These are phyloP conservation scores for Meloidogyne hapla DNA, from an alignment of 1,140 invertebrate genomes.

Conservation along the genomic window DNA sequence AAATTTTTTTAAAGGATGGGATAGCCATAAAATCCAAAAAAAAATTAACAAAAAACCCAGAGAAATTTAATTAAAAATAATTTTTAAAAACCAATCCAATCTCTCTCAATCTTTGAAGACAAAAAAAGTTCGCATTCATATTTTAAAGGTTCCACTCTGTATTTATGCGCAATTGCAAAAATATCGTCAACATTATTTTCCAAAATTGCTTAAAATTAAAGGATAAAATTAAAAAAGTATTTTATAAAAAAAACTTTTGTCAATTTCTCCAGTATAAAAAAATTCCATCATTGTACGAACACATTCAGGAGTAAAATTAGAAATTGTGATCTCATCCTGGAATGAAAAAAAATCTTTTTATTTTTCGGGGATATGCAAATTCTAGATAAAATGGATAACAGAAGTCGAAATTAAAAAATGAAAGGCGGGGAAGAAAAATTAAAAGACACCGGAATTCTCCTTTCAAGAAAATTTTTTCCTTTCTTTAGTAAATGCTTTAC, in stretches of 20 bases:
- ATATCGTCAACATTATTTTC: neutral
- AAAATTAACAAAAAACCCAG: too few relatives aligned
- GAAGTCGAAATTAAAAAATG: too few relatives aligned
- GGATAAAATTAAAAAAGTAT: neutral
- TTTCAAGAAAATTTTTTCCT: too few relatives aligned
- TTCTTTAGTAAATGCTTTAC: neutral
- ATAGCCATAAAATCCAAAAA: too few relatives aligned
- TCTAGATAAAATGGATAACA: too few relatives aligned
- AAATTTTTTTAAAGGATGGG: too few relatives aligned
- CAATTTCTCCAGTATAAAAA: neutral
- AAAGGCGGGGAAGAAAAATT: too few relatives aligned
- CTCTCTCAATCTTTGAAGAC: neutral
- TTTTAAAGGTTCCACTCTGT: neutral
- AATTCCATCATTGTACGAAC: neutral
- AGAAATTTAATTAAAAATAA: too few relatives aligned
- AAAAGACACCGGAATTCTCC: too few relatives aligned
- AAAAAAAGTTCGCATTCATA: neutral
- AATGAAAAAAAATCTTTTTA: too few relatives aligned
- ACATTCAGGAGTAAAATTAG: neutral
- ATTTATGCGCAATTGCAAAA: neutral
- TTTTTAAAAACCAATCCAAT: neutral
- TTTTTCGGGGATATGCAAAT: too few relatives aligned
- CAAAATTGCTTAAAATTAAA: neutral
- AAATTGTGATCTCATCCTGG: neutral
- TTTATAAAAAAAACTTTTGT: neutral